Conservation (phyloP, 1,140 invertebrate genomes). For the Lineus longissimus region DNA sequence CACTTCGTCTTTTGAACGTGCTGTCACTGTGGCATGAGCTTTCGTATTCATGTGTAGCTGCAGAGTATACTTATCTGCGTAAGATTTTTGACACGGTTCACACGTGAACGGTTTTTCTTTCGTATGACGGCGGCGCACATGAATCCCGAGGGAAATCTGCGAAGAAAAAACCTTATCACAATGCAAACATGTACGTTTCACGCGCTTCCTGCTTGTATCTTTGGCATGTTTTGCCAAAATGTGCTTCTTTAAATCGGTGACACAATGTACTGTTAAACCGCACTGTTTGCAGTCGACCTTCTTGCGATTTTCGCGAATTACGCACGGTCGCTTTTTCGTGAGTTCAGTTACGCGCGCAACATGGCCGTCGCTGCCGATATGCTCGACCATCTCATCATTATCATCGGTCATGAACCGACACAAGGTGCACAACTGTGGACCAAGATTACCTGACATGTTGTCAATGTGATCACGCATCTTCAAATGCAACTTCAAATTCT, state of each 20-base stretch:
- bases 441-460: conserved; percentile 56
- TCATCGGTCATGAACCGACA: conserved; percentile 70
- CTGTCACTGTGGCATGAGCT: not conserved
- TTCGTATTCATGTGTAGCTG: conserved; percentile 19
- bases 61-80: conserved; percentile 22
- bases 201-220: not conserved
- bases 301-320: conserved; percentile 65
- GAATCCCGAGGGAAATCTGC: conserved; percentile 25
- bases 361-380: conserved; percentile 56
- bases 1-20: not conserved
- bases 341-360: not conserved
- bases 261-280: conserved; percentile 57
- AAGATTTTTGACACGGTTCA: conserved; percentile 24
- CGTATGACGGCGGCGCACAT: conserved; percentile 25
- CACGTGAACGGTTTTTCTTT: conserved; percentile 26
- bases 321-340: conserved; percentile 68
- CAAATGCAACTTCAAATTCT: conserved; percentile 73
- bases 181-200: conserved; percentile 37
- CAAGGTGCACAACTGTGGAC: conserved; percentile 69
- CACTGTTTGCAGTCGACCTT: conserved; percentile 59
- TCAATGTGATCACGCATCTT: conserved; percentile 61
- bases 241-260: conserved; percentile 63
- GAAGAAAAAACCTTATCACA: conserved; percentile 28
- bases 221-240: conserved; percentile 62
- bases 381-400: conserved; percentile 65